Base-by-base conservation (phyloP, 2,113 vertebrate genomes). In the Hiodon tergisus region DNA sequence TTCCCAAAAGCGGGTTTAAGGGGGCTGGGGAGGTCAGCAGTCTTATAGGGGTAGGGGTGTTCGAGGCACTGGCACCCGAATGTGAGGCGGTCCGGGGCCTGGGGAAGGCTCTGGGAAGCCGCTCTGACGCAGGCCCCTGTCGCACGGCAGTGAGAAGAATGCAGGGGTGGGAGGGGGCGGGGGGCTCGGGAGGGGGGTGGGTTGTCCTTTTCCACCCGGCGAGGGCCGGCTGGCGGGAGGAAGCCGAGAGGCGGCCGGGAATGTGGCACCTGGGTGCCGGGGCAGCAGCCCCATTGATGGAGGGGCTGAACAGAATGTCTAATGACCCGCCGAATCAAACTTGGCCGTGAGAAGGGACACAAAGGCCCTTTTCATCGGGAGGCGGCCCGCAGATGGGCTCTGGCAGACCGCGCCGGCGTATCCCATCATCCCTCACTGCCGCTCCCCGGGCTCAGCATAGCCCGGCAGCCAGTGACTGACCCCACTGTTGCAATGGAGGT, bases 251-350 rank as follows among this genome's bases (percentile, higher is more conserved):
- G 88, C 85, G 87, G 14, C 73, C 87, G 89, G 89, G 90, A 95
- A 94, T 94, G 90, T 94, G 91, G 89, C 94, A 93, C 92, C 88
- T 87, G 90, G 88, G 88, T 92, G 92, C 88, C 79, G 91, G 88
- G 80, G 84, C 89, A 57, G 83, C 85, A 69, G 87, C 85, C 89
- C 89, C 92, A 93, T 92, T 93, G 92, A 94, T 91, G 87, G 31
- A 86, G 89, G 89, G 90, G 89, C 89, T 91, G 91, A 93, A 88
- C 85, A 85, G 91, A 93, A 93, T 93, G 89, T 90, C 88, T 93
- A 93, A 94, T 94, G 91, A 89, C 90, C 90, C 84, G 82, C 89
- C 90, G 92, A 91, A 93, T 92, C 91, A 90, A 93, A 92, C 92
- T 93, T 94, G 91, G 91, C 93, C 89, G 86, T 93, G 93, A 88